Conservation (phyloP, 2,113 vertebrate genomes). For the Sisor rabdophorus region DNA sequence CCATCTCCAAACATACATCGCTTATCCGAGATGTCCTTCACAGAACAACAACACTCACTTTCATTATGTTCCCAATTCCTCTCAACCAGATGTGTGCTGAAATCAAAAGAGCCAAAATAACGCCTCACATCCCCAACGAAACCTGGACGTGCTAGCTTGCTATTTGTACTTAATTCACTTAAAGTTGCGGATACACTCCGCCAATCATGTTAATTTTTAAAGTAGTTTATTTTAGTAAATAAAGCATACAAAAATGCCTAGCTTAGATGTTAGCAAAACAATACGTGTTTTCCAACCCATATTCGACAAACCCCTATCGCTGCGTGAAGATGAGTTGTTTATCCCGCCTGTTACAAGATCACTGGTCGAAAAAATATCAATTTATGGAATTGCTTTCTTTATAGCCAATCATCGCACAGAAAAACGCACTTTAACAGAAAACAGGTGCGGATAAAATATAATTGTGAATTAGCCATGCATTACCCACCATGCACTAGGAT, state of each 20-base stretch:
- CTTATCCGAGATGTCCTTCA: background rate
- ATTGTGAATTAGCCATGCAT: background rate
- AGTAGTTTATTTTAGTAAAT: too few relatives aligned
- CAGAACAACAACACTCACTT: background rate
- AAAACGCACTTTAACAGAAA: background rate
- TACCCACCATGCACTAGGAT: conserved; percentile 8
- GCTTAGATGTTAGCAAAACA: background rate
- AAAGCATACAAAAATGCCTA: background rate
- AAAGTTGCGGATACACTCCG: too few relatives aligned
- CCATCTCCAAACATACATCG: background rate
- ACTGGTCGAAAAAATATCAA: background rate
- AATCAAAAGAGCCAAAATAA: background rate
- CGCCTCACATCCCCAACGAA: background rate
- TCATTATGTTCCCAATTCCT: too few relatives aligned
- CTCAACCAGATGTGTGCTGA: background rate
- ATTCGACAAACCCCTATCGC: background rate
- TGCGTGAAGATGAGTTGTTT: background rate
- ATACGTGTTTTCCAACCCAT: background rate
- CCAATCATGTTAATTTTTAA: background rate
- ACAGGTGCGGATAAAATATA: background rate
- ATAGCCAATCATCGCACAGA: background rate
- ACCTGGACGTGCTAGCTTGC: background rate
- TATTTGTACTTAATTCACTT: background rate
- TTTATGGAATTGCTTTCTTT: accelerated
- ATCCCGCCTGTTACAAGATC: background rate